These are phyloP conservation scores for Euwallacea similis DNA, from an alignment of 1,140 invertebrate species.

Conservation along the genomic window DNA sequence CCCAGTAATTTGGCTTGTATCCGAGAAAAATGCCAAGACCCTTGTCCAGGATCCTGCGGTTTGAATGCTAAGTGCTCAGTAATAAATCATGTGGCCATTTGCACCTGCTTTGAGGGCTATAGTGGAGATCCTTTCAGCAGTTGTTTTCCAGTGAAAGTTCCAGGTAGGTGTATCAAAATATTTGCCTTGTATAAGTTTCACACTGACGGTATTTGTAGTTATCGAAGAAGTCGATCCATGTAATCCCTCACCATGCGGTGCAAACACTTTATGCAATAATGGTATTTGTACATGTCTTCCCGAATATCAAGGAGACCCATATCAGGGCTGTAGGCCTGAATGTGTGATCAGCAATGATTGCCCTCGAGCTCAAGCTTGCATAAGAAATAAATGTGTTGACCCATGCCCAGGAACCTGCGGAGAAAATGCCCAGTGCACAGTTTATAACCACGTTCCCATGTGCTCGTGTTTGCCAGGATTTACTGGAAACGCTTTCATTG, in stretches of 20 bases:
- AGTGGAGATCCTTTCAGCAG: conserved; percentile 70
- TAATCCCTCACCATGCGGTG: conserved; percentile 70
- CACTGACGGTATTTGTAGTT: background rate
- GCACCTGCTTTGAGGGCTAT: conserved; percentile 65
- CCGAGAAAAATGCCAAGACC: conserved; percentile 71
- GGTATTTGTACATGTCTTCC: conserved; percentile 55
- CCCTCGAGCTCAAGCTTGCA: conserved; percentile 64
- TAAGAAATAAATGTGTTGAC: conserved; percentile 70
- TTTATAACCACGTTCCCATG: conserved; percentile 68
- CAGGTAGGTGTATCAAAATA: conserved; percentile 17
- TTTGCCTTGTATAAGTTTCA: background rate
- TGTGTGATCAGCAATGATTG: conserved; percentile 72
- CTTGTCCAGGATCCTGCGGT: conserved; percentile 75
- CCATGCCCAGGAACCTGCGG: conserved; percentile 75
- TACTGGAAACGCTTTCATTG: conserved; percentile 65
- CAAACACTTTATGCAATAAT: conserved; percentile 65
- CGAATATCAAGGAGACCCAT: conserved; percentile 58
- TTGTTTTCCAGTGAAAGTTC: conserved; percentile 54
- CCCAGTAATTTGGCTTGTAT: conserved; percentile 70
- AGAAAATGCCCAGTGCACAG: conserved; percentile 63
- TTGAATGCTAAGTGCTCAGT: conserved; percentile 69
- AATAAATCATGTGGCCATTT: conserved; percentile 75
- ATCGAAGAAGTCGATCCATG: conserved; percentile 62
- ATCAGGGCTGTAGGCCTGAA: conserved; percentile 67
- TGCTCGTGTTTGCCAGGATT: conserved; percentile 63